Percentiles rank a stretch among this genome's conserved stretches.
Evolutionary conservation across 2,797 vertebrate species (phyloP).

Genomic region (Aplochiton taeniatus): DNA sequence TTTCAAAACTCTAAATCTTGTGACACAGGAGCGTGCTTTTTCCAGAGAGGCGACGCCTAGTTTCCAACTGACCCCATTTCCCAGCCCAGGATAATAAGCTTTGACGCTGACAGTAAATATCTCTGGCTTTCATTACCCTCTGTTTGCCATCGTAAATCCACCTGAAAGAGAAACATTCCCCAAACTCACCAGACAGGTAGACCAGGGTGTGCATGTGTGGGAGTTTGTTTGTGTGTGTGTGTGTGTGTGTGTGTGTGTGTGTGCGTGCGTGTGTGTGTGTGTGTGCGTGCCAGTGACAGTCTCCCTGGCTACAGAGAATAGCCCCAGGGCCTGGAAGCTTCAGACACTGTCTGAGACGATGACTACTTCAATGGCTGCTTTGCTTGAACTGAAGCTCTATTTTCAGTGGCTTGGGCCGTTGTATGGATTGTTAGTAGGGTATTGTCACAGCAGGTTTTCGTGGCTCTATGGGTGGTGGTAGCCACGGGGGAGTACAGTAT

Average conservation of each 20-base stretch:
- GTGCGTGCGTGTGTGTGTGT: conserved; percentile 4
- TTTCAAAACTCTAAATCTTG: conserved; percentile 42
- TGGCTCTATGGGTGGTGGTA: not conserved
- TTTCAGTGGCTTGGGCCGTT: not conserved
- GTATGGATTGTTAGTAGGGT: no score
- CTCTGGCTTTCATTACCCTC: conserved; percentile 69
- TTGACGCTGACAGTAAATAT: conserved; percentile 68
- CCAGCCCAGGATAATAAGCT: conserved; percentile 61
- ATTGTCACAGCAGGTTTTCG: no score
- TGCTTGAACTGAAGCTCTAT: conserved; percentile 11
- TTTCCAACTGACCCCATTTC: conserved; percentile 67
- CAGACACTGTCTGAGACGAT: conserved; percentile 41
- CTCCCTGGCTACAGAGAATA: conserved; percentile 19
- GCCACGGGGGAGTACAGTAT: conserved; percentile 47
- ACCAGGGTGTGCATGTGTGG: conserved; percentile 36
- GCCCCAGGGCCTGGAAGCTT: conserved; percentile 25
- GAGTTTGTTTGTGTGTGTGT: conserved; percentile 19
- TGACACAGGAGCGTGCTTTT: conserved; percentile 40
- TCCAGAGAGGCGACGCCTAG: conserved; percentile 55
- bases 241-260: conserved; percentile 9
- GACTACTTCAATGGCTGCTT: conserved; percentile 14
- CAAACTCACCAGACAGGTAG: conserved; percentile 57
- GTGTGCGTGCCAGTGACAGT: not conserved
- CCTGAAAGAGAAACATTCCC: conserved; percentile 55
- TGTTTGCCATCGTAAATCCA: conserved; percentile 66